Conservation (phyloP, 1,140 invertebrate species). For the Harlomillsia oculata region DNA sequence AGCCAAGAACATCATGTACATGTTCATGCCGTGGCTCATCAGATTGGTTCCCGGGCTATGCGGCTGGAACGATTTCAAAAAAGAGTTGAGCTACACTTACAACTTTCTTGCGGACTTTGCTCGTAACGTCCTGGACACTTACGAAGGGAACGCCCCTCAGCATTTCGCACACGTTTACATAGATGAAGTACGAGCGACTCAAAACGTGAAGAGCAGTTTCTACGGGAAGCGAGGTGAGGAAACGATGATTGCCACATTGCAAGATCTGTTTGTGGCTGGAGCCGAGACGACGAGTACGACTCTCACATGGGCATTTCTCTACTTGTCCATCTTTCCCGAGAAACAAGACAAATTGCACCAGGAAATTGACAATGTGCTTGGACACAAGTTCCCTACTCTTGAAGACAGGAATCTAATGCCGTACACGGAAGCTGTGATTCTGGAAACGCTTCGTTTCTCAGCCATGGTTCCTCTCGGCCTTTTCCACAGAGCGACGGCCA, state of each 20-base stretch:
- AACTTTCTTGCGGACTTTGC: conserved; percentile 2
- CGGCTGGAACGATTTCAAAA: conserved; percentile 7
- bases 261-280: conserved; percentile 14
- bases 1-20: too few species aligned
- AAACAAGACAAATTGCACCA: background rate
- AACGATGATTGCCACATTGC: background rate
- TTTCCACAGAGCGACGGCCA: conserved; percentile 19
- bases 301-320: conserved; percentile 1
- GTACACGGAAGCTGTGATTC: conserved; percentile 26
- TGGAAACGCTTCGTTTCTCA: conserved; percentile 16
- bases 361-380: conserved; percentile 13
- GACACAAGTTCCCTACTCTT: background rate
- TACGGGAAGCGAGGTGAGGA: conserved; percentile 9
- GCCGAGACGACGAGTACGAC: conserved; percentile 44
- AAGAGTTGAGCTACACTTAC: conserved; percentile 1
- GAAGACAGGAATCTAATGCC: conserved; percentile 20
- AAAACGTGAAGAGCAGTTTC: conserved; percentile 10
- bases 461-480: conserved; percentile 14
- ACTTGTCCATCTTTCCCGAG: conserved; percentile 1
- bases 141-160: conserved; percentile 2
- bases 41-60: conserved; percentile 3
- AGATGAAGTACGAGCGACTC: conserved; percentile 11
- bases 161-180: conserved; percentile 20
- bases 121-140: background rate
- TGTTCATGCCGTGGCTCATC: conserved; percentile 5